phyloP scores from a whole-genome alignment of 2,888 invertebrate species.

The Xanthostigma xanthostigma region DNA sequence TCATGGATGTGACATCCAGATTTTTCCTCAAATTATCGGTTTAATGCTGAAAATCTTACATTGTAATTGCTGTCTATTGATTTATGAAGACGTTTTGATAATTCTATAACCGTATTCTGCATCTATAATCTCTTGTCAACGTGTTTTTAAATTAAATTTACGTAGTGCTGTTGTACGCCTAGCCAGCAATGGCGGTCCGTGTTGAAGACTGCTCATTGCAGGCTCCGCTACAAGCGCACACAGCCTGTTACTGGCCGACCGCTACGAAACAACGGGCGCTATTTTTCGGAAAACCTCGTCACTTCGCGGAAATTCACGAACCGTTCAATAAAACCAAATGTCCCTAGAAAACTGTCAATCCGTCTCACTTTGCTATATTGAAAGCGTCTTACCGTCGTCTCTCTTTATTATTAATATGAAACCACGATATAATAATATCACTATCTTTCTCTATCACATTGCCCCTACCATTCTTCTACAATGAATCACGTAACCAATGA shows the following conservation, averaged over 20 bases:
- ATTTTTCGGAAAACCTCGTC: constrained; percentile 2
- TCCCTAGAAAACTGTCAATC: too few species aligned
- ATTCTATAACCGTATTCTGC: constrained; percentile 73
- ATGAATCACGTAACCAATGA: too few species aligned
- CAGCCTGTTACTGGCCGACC: constrained; percentile 7
- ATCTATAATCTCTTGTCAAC: constrained; percentile 41
- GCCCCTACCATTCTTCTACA: too few species aligned
- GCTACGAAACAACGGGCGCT: constrained; percentile 5
- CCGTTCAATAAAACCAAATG: too few species aligned
- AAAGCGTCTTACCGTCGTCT: too few species aligned
- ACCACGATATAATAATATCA: too few species aligned
- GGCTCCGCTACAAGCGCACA: background rate
- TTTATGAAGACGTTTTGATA: constrained; percentile 92
- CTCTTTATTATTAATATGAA: too few species aligned
- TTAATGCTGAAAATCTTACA: constrained; percentile 54
- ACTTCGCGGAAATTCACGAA: background rate
- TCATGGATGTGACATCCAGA: constrained; percentile 29
- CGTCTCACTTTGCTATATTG: too few species aligned
- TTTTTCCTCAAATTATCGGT: constrained; percentile 30
- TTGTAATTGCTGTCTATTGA: constrained; percentile 94
- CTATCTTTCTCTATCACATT: too few species aligned
- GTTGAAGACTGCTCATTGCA: constrained; percentile 7
- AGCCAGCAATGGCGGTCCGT: constrained; percentile 7
- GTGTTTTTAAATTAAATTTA: constrained; percentile 5
- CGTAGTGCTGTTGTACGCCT: constrained; percentile 4